Base-by-base conservation (phyloP, 2,888 invertebrate species). In the Sepioteuthis lessoniana region DNA sequence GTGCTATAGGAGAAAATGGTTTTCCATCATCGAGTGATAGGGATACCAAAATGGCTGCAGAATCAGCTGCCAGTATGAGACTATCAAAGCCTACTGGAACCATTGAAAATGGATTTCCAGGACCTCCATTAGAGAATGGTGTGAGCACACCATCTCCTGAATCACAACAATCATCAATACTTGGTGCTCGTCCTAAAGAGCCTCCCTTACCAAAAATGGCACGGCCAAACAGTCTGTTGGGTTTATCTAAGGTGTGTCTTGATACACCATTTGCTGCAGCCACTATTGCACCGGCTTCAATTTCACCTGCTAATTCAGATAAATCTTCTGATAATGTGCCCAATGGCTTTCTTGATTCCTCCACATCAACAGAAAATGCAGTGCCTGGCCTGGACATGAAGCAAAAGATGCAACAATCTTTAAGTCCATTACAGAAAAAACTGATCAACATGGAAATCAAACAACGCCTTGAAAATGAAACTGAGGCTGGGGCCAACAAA, bases 101-200 rank as follows among this genome's bases (percentile, higher is more conserved):
- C 55, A 55, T 93, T 60, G 93, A 93, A 37, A 76, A 93, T 93
- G 93, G 55, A 50, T 76, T 60, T 37, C 55, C 93, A 60, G 55
- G 76, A 21, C 35, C 60, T 55, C 60, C 93, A 7, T 38, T 90
- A 42, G 94, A 90, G 76, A 94, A 91, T 92, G 91, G 55, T 94
- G 25, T 55, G 37, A 60, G 91, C 50, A 47, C 47, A 46, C 91
- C 91, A 55, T 94, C 91, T 55, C 90, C 94, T 46, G 90, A 42
- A 37, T 90, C 60, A 19, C 93, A 90, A 60, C 60, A 90, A 60
- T 93, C 93, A 50, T 60, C 93, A 50, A 93, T 55, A 42, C 94
- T 94, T 90, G 96, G 96, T 90, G 96, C 96, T 31, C 95, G 96
- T 47, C 96, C 96, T 10, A 96, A 96, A 94, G 96, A 96, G 90